These are phyloP conservation scores for Cynaeus angustus DNA, from an alignment of 2,888 invertebrate genomes.

Conservation along the genomic window DNA sequence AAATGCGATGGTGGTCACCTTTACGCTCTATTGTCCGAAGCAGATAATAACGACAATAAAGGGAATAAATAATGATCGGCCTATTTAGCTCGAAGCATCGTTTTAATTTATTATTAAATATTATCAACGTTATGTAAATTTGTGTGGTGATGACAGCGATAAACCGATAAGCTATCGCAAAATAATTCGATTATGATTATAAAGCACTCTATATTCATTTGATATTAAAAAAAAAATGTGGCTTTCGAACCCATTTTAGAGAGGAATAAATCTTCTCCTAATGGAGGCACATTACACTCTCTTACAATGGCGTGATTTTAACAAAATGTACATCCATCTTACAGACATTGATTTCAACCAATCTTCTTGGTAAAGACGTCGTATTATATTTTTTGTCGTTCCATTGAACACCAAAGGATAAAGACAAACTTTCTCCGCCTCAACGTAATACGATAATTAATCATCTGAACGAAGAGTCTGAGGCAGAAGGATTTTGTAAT, in stretches of 20 bases:
- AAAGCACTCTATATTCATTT: too few species aligned
- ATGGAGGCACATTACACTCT: conserved; percentile 4
- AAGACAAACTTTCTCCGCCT: neutral
- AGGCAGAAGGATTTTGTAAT: too few species aligned
- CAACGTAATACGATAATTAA: neutral
- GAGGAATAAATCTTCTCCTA: neutral
- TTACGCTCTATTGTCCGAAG: conserved; percentile 7
- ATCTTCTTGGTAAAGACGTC: conserved; percentile 8
- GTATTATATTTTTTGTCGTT: conserved; percentile 12
- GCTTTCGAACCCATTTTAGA: too few species aligned
- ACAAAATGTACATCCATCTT: conserved; percentile 5
- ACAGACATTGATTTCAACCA: conserved; percentile 14
- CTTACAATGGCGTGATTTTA: neutral
- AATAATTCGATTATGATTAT: neutral
- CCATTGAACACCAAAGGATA: conserved; percentile 13
- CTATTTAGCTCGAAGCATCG: conserved; percentile 9
- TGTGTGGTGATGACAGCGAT: conserved; percentile 1
- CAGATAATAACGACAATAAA: conserved; percentile 8
- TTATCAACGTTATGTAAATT: neutral
- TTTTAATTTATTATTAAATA: conserved; percentile 12
- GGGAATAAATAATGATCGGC: neutral
- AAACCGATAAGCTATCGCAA: neutral
- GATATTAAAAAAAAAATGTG: neutral
- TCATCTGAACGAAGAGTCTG: neutral
- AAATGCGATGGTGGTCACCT: conserved; percentile 10